phyloP scores from a whole-genome alignment of 92 coral and sea anemone species.

The Diadumene lineata region DNA sequence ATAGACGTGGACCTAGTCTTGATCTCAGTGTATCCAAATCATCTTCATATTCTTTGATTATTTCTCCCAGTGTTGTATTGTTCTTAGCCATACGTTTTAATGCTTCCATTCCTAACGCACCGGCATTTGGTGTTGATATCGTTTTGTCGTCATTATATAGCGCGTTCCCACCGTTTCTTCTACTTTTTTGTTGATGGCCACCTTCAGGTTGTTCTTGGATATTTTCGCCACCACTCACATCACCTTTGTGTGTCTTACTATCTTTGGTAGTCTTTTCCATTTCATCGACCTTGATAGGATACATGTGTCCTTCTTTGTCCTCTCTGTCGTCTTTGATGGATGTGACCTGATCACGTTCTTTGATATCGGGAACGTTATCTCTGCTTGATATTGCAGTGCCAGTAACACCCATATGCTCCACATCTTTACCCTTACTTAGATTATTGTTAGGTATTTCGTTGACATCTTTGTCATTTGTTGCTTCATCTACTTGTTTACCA shows the following conservation, averaged over 20 bases:
- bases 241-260: background rate
- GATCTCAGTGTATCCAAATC: constrained; percentile 45
- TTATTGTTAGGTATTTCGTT: background rate
- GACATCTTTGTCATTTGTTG: background rate
- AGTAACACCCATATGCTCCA: background rate
- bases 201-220: background rate
- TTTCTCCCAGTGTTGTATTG: constrained; percentile 54
- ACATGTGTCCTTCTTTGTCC: background rate
- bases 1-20: constrained; percentile 57
- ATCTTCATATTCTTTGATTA: constrained; percentile 56
- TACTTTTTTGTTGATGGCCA: background rate
- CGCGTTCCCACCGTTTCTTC: background rate
- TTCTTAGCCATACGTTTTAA: constrained; percentile 45
- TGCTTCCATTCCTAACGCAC: constrained; percentile 32
- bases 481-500: too few relatives aligned
- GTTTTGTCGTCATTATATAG: background rate
- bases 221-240: background rate
- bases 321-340: background rate
- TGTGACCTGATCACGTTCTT: too few relatives aligned
- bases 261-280: background rate
- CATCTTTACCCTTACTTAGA: background rate
- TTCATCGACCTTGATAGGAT: background rate
- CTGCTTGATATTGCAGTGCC: background rate
- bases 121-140: background rate
- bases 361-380: background rate